phyloP scores from a whole-genome alignment of 2,797 vertebrate species.

The Chromis chromis region DNA sequence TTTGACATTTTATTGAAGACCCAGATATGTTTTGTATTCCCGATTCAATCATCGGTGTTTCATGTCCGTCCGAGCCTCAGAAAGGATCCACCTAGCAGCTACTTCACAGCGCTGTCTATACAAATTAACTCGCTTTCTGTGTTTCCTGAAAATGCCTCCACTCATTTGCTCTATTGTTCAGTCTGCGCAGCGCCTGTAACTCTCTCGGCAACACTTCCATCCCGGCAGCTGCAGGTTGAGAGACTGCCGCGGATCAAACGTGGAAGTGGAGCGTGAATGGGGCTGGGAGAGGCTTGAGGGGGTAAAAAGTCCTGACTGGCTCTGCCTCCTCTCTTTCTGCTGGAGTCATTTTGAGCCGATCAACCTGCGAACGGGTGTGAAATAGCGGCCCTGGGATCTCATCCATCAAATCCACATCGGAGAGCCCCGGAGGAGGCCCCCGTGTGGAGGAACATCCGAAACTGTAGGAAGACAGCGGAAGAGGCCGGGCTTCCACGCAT shows the following conservation, averaged over 20 bases:
- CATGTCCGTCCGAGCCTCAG: background rate
- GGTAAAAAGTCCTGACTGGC: constrained; percentile 37
- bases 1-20: background rate
- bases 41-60: background rate
- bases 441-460: constrained; percentile 10
- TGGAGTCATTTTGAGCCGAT: constrained; percentile 52
- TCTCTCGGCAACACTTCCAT: constrained; percentile 34
- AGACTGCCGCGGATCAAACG: constrained; percentile 65
- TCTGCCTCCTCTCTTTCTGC: constrained; percentile 31
- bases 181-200: constrained; percentile 33
- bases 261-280: constrained; percentile 65
- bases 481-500: constrained; percentile 12
- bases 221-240: constrained; percentile 45
- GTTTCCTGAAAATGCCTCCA: constrained; percentile 2
- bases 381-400: constrained; percentile 58
- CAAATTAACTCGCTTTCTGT: background rate
- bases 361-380: constrained; percentile 55
- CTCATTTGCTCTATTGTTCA: constrained; percentile 11
- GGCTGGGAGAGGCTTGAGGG: constrained; percentile 36
- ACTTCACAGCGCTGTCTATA: background rate
- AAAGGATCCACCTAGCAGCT: constrained; percentile 4
- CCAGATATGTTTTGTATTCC: background rate
- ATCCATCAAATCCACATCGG: constrained; percentile 64
- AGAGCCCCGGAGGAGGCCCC: constrained; percentile 22
- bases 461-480: constrained; percentile 29